These are phyloP conservation scores for Nemotelus pantherinus DNA, from an alignment of 2,888 invertebrate genomes.

Conservation along the genomic window DNA sequence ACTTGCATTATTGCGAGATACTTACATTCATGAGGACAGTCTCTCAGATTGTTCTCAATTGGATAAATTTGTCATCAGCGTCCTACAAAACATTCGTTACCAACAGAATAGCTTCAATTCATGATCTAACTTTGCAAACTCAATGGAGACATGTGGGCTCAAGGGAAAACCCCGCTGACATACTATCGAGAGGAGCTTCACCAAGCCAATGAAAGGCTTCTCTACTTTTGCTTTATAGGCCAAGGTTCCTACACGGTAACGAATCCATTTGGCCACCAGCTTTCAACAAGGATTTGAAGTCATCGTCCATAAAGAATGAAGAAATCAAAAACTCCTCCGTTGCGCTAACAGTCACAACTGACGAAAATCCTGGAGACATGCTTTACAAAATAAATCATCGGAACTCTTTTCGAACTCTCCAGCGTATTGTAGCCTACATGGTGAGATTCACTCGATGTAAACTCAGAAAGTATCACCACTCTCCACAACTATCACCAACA, in stretches of 20 bases:
- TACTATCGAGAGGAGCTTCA: constrained; percentile 16
- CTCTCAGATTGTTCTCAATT: background rate
- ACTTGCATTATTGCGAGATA: too few species aligned
- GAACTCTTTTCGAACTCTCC: background rate
- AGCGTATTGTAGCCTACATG: background rate
- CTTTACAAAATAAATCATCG: background rate
- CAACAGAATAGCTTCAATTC: background rate
- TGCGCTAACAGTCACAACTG: background rate
- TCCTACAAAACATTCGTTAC: constrained; percentile 20
- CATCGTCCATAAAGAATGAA: background rate
- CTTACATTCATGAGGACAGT: background rate
- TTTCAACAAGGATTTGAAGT: background rate
- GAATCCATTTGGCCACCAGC: background rate
- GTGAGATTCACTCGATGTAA: background rate
- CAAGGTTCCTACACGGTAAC: constrained; percentile 4
- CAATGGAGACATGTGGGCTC: constrained; percentile 6
- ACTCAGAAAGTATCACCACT: too few species aligned
- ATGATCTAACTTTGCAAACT: background rate
- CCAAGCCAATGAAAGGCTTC: too few species aligned
- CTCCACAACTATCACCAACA: too few species aligned
- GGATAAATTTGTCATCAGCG: background rate
- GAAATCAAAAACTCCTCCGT: background rate
- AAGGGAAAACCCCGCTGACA: constrained; percentile 14
- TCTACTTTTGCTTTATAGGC: background rate
- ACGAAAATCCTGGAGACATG: background rate